Evolutionary conservation across 2,797 vertebrate genomes (phyloP).

Genomic region (Melanotaenia boesemani): DNA sequence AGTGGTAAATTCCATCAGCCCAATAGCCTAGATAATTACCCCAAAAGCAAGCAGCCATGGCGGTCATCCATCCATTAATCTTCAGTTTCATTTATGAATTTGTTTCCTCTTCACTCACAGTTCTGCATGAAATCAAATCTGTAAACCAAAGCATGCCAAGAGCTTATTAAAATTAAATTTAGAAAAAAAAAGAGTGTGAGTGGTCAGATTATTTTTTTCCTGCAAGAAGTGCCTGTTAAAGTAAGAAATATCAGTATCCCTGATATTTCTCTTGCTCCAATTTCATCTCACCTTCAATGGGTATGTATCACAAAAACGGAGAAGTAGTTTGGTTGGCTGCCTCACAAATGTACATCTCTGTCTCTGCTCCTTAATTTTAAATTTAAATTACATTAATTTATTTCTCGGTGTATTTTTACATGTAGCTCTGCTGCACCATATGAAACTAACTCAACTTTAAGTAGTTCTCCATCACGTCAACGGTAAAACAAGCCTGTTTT

Average conservation of each 20-base stretch:
- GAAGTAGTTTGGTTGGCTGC: conserved; percentile 35
- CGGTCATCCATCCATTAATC: conserved; percentile 20
- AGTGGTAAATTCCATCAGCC: conserved; percentile 16
- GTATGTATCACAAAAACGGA: conserved; percentile 9
- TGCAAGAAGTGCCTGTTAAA: conserved; percentile 25
- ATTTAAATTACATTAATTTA: conserved; percentile 41
- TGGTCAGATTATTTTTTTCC: conserved; percentile 33
- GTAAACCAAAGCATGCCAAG: not conserved
- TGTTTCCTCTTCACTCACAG: conserved; percentile 2
- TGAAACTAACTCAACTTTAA: not conserved
- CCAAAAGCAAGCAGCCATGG: conserved; percentile 11
- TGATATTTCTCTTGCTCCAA: conserved; percentile 26
- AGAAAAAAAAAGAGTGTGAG: not conserved
- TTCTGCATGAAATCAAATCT: conserved; percentile 12
- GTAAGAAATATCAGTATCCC: conserved; percentile 24
- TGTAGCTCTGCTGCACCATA: conserved; percentile 14
- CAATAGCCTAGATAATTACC: conserved; percentile 26
- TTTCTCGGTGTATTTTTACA: conserved; percentile 12
- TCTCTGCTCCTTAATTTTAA: conserved; percentile 22
- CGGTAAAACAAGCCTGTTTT: conserved; percentile 31
- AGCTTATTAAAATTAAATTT: conserved; percentile 20
- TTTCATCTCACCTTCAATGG: conserved; percentile 46
- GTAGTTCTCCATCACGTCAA: not conserved
- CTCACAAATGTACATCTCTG: conserved; percentile 33
- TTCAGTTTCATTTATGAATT: not conserved